Evolutionary conservation across 2,888 invertebrate species (phyloP), one percentile per base, ranked within the genome.

Genomic region (Lepeophtheirus nordmannii): DNA sequence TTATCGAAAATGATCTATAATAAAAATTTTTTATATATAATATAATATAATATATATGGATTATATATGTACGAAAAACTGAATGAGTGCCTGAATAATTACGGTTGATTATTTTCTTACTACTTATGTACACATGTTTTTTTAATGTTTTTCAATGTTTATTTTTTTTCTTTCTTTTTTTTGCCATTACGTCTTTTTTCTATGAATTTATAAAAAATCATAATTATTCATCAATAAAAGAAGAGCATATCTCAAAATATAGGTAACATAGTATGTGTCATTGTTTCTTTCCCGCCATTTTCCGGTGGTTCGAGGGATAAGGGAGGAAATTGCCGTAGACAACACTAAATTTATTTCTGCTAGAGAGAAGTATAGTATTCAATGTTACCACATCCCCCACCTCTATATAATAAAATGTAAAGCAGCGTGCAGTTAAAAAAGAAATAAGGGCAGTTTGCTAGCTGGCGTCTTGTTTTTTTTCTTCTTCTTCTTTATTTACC

Each of bases 201-300:
- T 46, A 46, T n/a, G 53, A 46, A 14, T 46, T 46, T 46, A 46
- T 46, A 46, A n/a, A 46, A 14, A 46, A 46, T 46, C 14, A 5
- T 46, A 8, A n/a, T n/a, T 17, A 46, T 46, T 14, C 53, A 11
- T 14, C 14, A 46, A 46, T 46, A 46, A 46, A 46, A 46, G 53
- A 46, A 46, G 53, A 2, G 17, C 14, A 46, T n/a, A 46, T 46
- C 30, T 30, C 2, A 2, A 30, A 30, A 30, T 5, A 30, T 30
- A 30, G 30, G 30, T 30, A 30, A 30, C 53, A 8, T 46, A 14
- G 14, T 41, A 10, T 11, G 14, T 46, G 53, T 46, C 53, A 46
- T 46, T 46, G 53, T 46, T 46, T 17, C 53, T 46, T 46, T 46
- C 53, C 53, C 53, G 53, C 53, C 53, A 46, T 46, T 46, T 46